phyloP scores from a whole-genome alignment of 2,113 vertebrate species.

The Mormoops blainvillei region DNA sequence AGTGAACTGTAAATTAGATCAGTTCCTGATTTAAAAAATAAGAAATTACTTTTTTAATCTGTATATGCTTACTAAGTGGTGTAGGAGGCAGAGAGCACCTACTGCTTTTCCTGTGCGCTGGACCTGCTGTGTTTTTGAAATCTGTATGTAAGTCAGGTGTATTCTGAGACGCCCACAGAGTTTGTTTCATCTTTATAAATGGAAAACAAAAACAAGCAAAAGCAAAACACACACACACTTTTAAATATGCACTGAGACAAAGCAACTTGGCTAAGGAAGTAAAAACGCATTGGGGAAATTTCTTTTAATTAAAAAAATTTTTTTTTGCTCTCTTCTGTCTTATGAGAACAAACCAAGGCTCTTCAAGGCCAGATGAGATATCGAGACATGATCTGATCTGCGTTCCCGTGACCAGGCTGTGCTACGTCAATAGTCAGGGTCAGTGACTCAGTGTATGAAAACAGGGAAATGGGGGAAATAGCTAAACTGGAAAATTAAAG shows the following conservation, averaged over 20 bases:
- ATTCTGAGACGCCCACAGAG: background rate
- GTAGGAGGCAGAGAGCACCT: background rate
- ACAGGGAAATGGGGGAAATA: background rate
- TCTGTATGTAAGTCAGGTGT: background rate
- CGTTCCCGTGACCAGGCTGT: background rate
- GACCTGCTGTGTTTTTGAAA: background rate
- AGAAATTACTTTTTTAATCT: background rate
- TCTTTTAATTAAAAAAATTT: background rate
- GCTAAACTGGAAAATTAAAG: background rate
- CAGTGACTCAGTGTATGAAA: background rate
- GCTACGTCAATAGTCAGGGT: background rate
- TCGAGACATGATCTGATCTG: conserved; percentile 25
- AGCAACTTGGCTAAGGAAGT: background rate
- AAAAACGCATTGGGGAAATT: background rate
- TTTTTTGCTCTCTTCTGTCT: background rate
- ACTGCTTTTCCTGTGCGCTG: background rate
- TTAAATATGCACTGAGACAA: background rate
- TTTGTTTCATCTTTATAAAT: background rate
- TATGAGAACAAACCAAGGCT: background rate
- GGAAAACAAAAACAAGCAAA: background rate
- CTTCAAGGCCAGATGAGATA: background rate
- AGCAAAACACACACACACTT: too few species aligned
- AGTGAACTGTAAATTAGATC: conserved; percentile 69
- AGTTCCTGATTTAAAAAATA: conserved; percentile 27
- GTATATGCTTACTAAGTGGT: background rate